These are phyloP conservation scores for Cyprichromis sp. DNA, from an alignment of 2,113 vertebrate genomes.

Conservation along the genomic window DNA sequence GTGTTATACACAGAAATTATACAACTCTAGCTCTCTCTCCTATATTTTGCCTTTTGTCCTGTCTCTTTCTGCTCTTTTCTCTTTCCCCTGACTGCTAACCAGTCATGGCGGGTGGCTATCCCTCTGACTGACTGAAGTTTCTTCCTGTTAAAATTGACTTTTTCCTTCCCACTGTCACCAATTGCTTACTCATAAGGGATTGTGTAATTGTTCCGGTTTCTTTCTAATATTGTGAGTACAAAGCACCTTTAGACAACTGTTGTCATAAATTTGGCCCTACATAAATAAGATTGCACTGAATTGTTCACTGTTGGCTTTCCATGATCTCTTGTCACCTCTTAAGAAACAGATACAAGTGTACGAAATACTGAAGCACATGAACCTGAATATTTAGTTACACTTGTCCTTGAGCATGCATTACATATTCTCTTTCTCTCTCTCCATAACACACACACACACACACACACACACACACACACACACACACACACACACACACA, in stretches of 20 bases:
- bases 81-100: neutral
- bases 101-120: neutral
- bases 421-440: neutral
- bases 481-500: neutral
- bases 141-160: neutral
- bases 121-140: neutral
- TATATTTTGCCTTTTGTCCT: neutral
- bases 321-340: neutral
- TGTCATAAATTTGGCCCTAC: neutral
- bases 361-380: neutral
- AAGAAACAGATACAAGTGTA: neutral
- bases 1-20: neutral
- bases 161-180: neutral
- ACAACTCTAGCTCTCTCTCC: neutral
- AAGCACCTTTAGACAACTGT: neutral
- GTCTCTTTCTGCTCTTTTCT: neutral
- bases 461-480: neutral
- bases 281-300: neutral
- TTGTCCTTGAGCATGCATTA: neutral
- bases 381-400: neutral
- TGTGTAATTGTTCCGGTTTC: neutral
- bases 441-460: neutral
- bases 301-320: neutral
- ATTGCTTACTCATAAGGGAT: neutral
- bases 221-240: neutral